Percentiles rank a stretch among this genome's conserved stretches.
phyloP scores from a whole-genome alignment of 2,888 invertebrate genomes.

The Caenorhabditis sp. region DNA sequence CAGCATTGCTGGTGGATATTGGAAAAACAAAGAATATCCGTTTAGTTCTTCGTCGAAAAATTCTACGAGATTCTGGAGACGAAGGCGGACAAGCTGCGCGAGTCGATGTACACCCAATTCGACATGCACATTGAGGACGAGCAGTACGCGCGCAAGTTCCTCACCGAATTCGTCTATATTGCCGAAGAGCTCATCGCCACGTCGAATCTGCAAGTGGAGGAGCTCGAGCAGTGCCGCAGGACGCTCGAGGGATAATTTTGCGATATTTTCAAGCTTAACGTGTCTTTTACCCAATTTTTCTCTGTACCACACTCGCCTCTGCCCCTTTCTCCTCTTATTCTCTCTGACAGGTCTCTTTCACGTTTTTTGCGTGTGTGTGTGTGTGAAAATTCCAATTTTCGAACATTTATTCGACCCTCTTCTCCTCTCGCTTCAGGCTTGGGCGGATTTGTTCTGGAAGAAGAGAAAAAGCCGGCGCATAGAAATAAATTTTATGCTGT shows the following conservation, averaged over 20 bases:
- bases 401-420: too few relatives aligned
- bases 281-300: not conserved
- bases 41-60: conserved; percentile 37
- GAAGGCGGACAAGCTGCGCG: conserved; percentile 21
- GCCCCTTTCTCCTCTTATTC: too few relatives aligned
- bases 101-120: conserved; percentile 28
- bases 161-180: conserved; percentile 39
- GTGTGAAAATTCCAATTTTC: too few relatives aligned
- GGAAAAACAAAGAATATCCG: not conserved
- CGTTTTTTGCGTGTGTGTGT: too few relatives aligned
- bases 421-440: too few relatives aligned
- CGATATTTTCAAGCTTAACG: not conserved
- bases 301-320: too few relatives aligned
- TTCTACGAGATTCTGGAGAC: conserved; percentile 49
- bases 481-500: too few relatives aligned
- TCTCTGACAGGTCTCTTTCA: too few relatives aligned
- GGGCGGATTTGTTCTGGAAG: too few relatives aligned
- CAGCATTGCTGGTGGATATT: too few relatives aligned
- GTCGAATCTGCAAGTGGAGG: conserved; percentile 29
- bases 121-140: conserved; percentile 47
- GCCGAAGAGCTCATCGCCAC: conserved; percentile 21
- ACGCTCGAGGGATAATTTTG: conserved; percentile 32
- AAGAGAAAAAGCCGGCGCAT: too few relatives aligned
- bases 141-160: conserved; percentile 33
- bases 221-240: conserved; percentile 26